Conservation (phyloP, 2,888 invertebrate genomes). For the Cantharis flavilabris region DNA sequence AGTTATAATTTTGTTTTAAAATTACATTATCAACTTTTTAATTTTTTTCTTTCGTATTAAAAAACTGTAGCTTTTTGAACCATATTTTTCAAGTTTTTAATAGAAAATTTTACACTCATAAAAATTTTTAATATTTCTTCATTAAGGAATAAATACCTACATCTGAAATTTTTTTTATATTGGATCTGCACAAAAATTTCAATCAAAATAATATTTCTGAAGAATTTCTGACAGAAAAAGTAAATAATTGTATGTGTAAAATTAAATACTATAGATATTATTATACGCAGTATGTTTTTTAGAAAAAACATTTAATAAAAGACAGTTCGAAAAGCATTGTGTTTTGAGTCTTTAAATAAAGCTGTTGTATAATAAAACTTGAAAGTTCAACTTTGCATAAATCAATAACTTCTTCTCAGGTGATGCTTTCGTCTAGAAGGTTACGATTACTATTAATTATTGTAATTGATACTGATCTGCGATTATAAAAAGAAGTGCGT, state of each 20-base stretch:
- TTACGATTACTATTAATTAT: constrained; percentile 7
- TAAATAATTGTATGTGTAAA: background rate
- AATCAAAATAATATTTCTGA: background rate
- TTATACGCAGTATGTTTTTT: too few relatives aligned
- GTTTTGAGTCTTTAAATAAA: background rate
- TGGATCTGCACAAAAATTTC: background rate
- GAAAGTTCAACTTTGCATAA: background rate
- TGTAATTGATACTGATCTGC: constrained; percentile 4
- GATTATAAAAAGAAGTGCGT: constrained; percentile 10
- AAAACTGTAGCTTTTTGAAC: background rate
- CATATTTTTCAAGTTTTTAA: background rate
- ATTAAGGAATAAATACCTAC: background rate
- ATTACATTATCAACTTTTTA: background rate
- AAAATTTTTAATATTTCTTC: background rate
- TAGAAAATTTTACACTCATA: background rate
- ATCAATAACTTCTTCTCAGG: background rate
- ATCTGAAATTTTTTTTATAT: background rate
- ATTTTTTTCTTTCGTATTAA: background rate
- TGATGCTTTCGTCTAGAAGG: constrained; percentile 6
- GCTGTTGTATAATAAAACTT: background rate
- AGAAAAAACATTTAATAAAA: background rate
- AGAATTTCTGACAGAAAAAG: background rate
- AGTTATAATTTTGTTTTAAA: background rate
- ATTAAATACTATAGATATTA: background rate
- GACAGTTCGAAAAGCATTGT: background rate